Base-by-base conservation (phyloP, 2,888 invertebrate species). In the Isoperla grammatica region DNA sequence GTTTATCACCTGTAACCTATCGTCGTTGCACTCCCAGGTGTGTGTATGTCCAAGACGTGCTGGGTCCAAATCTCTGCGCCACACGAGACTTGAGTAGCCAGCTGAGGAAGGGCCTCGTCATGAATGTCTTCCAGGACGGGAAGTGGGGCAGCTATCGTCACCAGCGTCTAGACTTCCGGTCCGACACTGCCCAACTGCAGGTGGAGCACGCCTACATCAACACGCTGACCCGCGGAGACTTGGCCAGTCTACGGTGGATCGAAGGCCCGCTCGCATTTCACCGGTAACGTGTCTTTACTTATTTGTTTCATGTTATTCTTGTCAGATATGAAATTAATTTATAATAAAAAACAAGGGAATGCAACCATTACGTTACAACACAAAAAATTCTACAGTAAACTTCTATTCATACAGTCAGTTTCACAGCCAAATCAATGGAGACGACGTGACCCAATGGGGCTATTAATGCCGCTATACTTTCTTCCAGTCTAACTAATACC, bases 191-290 rank as follows among this genome's bases (percentile, higher is more conserved):
- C 17, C 19, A 57, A 13, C 45, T 58, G 9, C 82, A 83, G 73
- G 89, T 93, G 59, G 89, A 94, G 72, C 93, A 96, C 77, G 97
- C 97, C 12, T 97, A 94, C 76, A 89, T 98, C 56, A 97, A 98
- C 76, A 89, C 95, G 1, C 74, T 95, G 67, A 87, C 87, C 13
- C 84, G 96, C 71, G 98, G 98, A 59, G 98, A 99, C 77, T 81
- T 99, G 66, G 86, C 95, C 17, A 95, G 90, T 68, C 81, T 95
- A 66, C 84, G 85, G 69, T 98, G 92, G 97, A 91, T 97, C 71
- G 95, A 92, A 79, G 92, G 91, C 58, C 88, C 88, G 56, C 80
- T 86, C 49, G 80, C 84, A 43, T 83, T 81, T 68, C 81, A 84
- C 70, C 78, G 78, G 71, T 75, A 74, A 60, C 74, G 75, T 8